A percentile compares a stretch with the other conserved stretches of the same genome.
Evolutionary conservation across 2,113 vertebrate genomes (phyloP).

Genomic region (Triplophysa dalaica): DNA sequence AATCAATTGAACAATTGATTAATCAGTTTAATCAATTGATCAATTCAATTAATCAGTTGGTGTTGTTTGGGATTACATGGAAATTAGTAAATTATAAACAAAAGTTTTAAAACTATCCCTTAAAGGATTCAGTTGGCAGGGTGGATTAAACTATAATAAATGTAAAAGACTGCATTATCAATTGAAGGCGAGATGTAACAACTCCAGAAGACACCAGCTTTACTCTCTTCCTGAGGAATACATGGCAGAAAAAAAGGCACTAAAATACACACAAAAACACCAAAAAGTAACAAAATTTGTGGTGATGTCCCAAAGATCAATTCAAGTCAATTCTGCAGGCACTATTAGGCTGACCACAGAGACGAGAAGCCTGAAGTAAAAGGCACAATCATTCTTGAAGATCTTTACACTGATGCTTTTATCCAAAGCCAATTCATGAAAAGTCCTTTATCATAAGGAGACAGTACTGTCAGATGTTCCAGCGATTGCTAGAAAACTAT

Average conservation of each 20-base stretch:
- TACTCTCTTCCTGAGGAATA: too few species aligned
- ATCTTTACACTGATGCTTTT: conserved; percentile 20
- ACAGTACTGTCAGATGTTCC: not conserved
- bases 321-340: conserved; percentile 8
- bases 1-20: too few species aligned
- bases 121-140: too few species aligned
- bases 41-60: too few species aligned
- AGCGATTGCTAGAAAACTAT: not conserved
- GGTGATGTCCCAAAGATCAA: not conserved
- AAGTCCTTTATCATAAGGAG: conserved; percentile 1
- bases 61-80: too few species aligned
- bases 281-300: not conserved
- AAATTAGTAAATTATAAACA: too few species aligned
- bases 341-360: conserved; percentile 41
- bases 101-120: too few species aligned
- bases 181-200: too few species aligned
- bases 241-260: not conserved
- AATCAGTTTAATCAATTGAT: too few species aligned
- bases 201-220: too few species aligned
- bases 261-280: not conserved
- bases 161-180: too few species aligned
- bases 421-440: not conserved
- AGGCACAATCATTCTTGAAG: conserved; percentile 22
- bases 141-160: too few species aligned
- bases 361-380: conserved; percentile 12